Conservation (phyloP, 2,888 invertebrate species). For the Drosophila yooni region DNA sequence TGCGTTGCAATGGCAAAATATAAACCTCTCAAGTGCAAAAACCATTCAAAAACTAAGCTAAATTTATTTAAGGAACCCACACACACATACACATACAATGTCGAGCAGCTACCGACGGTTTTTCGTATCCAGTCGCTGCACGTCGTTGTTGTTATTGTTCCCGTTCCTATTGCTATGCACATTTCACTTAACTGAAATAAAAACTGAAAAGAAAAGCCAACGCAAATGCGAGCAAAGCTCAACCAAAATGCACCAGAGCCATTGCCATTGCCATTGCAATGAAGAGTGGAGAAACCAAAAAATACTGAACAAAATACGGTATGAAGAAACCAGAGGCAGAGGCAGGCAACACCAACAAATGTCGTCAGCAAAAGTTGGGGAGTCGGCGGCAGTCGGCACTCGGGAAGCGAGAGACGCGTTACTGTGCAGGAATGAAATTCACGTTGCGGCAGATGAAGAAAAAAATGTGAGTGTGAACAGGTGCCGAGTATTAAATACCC, state of each 20-base stretch:
- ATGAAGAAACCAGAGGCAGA: constrained; percentile 34
- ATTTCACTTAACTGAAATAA: constrained; percentile 77
- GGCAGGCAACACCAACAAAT: constrained; percentile 61
- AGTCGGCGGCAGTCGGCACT: constrained; percentile 23
- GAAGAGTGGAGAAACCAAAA: constrained; percentile 15
- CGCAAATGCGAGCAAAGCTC: constrained; percentile 78
- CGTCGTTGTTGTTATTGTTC: constrained; percentile 25
- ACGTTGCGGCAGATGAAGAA: constrained; percentile 49
- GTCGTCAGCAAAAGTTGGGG: constrained; percentile 65
- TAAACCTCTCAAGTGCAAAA: constrained; percentile 79
- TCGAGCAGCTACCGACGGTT: constrained; percentile 32
- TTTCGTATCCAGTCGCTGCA: background rate
- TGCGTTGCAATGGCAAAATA: constrained; percentile 65
- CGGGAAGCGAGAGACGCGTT: constrained; percentile 19
- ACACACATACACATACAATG: constrained; percentile 32
- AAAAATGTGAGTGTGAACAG: constrained; percentile 19
- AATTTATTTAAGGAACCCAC: constrained; percentile 76
- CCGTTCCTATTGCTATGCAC: constrained; percentile 59
- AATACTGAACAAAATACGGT: constrained; percentile 10
- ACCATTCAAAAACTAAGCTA: constrained; percentile 79
- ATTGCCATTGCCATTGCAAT: constrained; percentile 37
- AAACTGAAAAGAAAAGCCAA: constrained; percentile 79
- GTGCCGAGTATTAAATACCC: constrained; percentile 26
- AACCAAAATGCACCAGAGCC: constrained; percentile 62
- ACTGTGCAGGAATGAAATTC: constrained; percentile 63